These are phyloP conservation scores for Micrastur ruficollis DNA, from an alignment of 2,797 vertebrate genomes.

Conservation along the genomic window DNA sequence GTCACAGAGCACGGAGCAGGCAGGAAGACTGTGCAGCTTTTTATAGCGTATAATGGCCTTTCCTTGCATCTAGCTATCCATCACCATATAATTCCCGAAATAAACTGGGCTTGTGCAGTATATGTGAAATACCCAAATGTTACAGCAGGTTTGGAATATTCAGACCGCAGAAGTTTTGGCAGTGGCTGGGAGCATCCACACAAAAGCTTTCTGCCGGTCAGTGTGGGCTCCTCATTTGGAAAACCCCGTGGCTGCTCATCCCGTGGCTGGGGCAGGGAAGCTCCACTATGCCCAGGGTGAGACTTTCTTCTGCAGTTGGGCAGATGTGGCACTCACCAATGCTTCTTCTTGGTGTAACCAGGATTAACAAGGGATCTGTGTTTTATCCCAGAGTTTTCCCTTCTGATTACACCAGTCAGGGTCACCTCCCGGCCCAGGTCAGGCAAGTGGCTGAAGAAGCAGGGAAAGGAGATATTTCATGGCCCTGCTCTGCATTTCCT, in stretches of 20 bases:
- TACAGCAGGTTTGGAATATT: neutral
- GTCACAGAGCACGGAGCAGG: constrained; percentile 59
- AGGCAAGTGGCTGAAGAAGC: neutral
- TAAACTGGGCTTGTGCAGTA: neutral
- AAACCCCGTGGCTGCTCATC: accelerated
- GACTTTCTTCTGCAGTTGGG: neutral
- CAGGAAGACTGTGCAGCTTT: constrained; percentile 53
- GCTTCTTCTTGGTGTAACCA: neutral
- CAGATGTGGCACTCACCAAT: accelerated
- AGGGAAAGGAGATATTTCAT: neutral
- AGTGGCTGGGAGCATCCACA: neutral
- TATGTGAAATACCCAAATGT: neutral
- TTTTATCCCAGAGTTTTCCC: neutral
- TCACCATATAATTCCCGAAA: constrained; percentile 38
- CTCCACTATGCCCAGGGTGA: accelerated
- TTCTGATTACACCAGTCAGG: neutral
- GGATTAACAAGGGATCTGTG: neutral
- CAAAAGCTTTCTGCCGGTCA: neutral
- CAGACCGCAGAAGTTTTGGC: neutral
- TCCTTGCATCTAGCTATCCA: constrained; percentile 24
- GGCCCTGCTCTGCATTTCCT: neutral
- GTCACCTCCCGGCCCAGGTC: neutral
- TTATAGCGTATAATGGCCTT: constrained; percentile 40
- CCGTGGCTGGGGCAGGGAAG: neutral
- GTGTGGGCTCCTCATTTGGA: neutral